A percentile compares a stretch with the other conserved stretches of the same genome.
Conservation (phyloP, 2,888 invertebrate genomes). For the Hypselothyrea guttata region DNA sequence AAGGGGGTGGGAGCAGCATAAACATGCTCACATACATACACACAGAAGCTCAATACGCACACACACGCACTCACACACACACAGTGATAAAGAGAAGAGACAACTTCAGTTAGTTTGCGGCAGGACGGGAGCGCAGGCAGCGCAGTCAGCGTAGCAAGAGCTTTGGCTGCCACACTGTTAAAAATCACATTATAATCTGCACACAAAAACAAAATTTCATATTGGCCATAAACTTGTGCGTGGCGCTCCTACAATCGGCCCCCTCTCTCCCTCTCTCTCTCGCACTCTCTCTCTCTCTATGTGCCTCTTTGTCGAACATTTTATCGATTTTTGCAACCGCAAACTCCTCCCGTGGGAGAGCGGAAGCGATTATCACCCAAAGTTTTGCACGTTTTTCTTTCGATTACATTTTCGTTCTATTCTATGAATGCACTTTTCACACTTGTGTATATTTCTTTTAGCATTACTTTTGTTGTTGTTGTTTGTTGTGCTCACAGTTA, state of each 20-base stretch:
- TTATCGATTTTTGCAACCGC: slow-evolving; percentile 66
- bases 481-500: slow-evolving; percentile 25
- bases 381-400: slow-evolving; percentile 19
- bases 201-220: slow-evolving; percentile 1
- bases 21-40: slow-evolving; percentile 36
- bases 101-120: slow-evolving; percentile 56
- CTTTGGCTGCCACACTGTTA: slow-evolving; percentile 26
- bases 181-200: slow-evolving; percentile 22
- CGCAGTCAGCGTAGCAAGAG: slow-evolving; percentile 7
- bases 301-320: slow-evolving; percentile 43
- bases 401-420: slow-evolving; percentile 1
- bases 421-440: slow-evolving; percentile 23
- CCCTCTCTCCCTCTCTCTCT: slow-evolving; percentile 39
- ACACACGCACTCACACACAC: slow-evolving; percentile 17
- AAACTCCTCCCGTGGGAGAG: slow-evolving; percentile 61
- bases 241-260: slow-evolving; percentile 40
- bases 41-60: slow-evolving; percentile 20
- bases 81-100: slow-evolving; percentile 16
- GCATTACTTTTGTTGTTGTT: slow-evolving; percentile 32
- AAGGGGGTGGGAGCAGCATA: slow-evolving; percentile 42
- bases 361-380: slow-evolving; percentile 20
- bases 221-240: slow-evolving; percentile 43
- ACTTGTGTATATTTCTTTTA: slow-evolving; percentile 13
- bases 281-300: slow-evolving; percentile 40
- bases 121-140: slow-evolving; percentile 39